Evolutionary conservation across 2,113 vertebrate species (phyloP).

Genomic region (Salvelinus alpinus): DNA sequence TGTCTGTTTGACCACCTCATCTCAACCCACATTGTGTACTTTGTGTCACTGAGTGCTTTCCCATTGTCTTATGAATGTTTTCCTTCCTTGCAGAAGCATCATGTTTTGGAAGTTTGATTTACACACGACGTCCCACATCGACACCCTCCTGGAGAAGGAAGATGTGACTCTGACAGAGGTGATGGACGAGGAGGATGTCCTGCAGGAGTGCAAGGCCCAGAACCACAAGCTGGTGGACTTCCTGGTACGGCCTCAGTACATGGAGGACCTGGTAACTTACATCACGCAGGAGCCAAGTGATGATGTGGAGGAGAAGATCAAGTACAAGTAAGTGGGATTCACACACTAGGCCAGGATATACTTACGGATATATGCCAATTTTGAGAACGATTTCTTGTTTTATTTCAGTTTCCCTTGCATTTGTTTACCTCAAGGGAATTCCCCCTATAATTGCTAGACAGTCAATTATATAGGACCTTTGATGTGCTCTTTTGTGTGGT

Average conservation of each 20-base stretch:
- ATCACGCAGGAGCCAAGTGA: constrained; percentile 93
- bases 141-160: constrained; percentile 96
- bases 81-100: constrained; percentile 74
- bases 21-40: background rate
- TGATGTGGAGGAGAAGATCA: constrained; percentile 95
- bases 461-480: too few species aligned
- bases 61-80: constrained; percentile 8
- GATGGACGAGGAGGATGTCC: constrained; percentile 98
- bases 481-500: too few species aligned
- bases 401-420: too few species aligned
- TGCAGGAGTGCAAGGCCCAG: constrained; percentile 98
- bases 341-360: too few species aligned
- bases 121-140: constrained; percentile 98
- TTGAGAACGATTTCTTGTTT: too few species aligned
- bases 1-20: background rate
- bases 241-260: constrained; percentile 91
- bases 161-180: constrained; percentile 95
- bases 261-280: constrained; percentile 93
- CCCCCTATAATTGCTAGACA: too few species aligned
- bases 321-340: constrained; percentile 88
- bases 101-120: constrained; percentile 99
- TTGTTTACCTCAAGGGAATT: too few species aligned
- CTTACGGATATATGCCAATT: too few species aligned
- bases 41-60: background rate
- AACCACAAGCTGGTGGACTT: constrained; percentile 98